phyloP scores from a whole-genome alignment of 2,888 invertebrate species.

The Epinotia ramella region DNA sequence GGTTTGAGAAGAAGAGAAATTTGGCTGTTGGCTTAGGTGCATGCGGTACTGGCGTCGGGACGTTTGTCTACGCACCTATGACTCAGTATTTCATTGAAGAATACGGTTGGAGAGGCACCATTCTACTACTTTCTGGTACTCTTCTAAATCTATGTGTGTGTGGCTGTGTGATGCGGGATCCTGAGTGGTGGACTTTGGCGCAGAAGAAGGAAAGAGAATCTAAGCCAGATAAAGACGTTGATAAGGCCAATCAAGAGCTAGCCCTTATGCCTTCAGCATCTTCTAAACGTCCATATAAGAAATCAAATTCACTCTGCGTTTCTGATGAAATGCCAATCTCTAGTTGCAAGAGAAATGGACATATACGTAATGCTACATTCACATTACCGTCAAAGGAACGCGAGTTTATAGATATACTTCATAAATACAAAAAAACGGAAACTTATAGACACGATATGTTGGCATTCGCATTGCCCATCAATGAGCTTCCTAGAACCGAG shows the following conservation, averaged over 20 bases:
- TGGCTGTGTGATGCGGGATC: conserved; percentile 94
- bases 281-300: conserved; percentile 70
- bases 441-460: conserved; percentile 7
- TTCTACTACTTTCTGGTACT: conserved; percentile 92
- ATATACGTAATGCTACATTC: conserved; percentile 16
- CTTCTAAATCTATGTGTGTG: conserved; percentile 94
- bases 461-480: conserved; percentile 35
- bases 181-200: conserved; percentile 91
- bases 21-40: conserved; percentile 95
- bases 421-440: conserved; percentile 30
- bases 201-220: conserved; percentile 80
- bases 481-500: conserved; percentile 62
- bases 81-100: conserved; percentile 91
- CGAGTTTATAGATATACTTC: conserved; percentile 23
- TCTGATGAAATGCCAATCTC: conserved; percentile 57
- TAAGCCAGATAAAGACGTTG: conserved; percentile 47
- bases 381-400: conserved; percentile 25
- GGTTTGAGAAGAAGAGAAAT: conserved; percentile 95
- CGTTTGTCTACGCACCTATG: conserved; percentile 94
- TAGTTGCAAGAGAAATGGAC: conserved; percentile 20
- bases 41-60: conserved; percentile 95
- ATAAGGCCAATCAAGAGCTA: conserved; percentile 45
- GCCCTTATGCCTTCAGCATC: conserved; percentile 55
- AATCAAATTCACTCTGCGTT: conserved; percentile 80
- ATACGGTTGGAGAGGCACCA: conserved; percentile 94